A percentile compares a stretch with the other conserved stretches of the same genome.
Evolutionary conservation across 2,113 vertebrate genomes (phyloP).

Genomic region (Dipodomys stephensi): DNA sequence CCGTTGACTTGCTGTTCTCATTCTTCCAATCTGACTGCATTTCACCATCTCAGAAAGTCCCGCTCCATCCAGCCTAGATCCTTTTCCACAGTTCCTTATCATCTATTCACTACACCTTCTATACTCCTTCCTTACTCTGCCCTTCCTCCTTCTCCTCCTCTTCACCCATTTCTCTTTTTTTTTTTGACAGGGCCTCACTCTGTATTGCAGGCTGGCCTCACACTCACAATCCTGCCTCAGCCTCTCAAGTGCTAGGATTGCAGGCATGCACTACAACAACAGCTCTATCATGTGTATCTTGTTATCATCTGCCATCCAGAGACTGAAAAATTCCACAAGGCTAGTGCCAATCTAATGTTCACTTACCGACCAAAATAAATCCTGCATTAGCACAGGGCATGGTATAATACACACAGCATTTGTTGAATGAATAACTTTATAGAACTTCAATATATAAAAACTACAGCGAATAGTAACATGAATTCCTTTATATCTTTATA

Average conservation of each 20-base stretch:
- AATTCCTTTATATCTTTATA: background rate
- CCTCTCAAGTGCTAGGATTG: too few relatives aligned
- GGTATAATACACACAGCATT: background rate
- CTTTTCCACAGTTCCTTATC: background rate
- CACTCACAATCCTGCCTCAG: too few relatives aligned
- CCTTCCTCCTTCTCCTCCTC: too few relatives aligned
- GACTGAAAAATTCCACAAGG: background rate
- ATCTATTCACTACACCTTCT: background rate
- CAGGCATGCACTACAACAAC: background rate
- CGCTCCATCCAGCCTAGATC: background rate
- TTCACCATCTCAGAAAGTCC: background rate
- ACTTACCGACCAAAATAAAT: background rate
- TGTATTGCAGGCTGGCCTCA: too few relatives aligned
- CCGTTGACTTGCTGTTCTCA: background rate
- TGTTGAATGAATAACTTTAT: background rate
- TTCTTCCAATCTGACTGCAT: background rate
- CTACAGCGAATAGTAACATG: background rate
- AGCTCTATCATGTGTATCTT: background rate
- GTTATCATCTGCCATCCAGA: background rate
- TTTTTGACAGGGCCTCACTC: too few relatives aligned
- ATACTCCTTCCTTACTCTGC: too few relatives aligned
- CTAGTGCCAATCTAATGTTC: background rate
- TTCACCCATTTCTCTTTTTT: too few relatives aligned
- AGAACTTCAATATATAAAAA: constrained; percentile 2
- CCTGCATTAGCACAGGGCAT: background rate